Conservation (phyloP, 2,888 invertebrate species). For the Mesopsocus fuscifrons region DNA sequence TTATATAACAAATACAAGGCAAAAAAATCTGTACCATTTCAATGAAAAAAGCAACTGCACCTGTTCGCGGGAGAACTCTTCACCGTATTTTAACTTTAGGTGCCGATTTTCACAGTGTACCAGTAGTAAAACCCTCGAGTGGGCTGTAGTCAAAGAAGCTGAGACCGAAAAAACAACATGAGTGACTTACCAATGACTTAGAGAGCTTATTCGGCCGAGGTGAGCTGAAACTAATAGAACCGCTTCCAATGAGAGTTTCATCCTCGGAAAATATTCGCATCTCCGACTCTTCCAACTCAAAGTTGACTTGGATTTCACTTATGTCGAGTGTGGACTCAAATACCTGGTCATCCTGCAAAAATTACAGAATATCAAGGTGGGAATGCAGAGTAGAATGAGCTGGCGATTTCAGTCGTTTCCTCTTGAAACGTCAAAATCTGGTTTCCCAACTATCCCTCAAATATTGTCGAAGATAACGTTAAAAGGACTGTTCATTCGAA, state of each 20-base stretch:
- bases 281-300: slow-evolving; percentile 69
- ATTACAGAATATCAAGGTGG: neutral
- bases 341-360: slow-evolving; percentile 11
- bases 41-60: slow-evolving; percentile 9
- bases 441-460: too few relatives aligned
- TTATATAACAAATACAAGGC: slow-evolving; percentile 22
- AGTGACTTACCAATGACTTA: slow-evolving; percentile 10
- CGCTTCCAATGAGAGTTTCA: slow-evolving; percentile 37
- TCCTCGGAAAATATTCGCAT: slow-evolving; percentile 80
- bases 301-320: slow-evolving; percentile 65
- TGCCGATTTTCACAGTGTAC: too few relatives aligned
- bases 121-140: too few relatives aligned
- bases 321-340: slow-evolving; percentile 36
- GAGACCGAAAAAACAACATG: too few relatives aligned
- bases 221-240: slow-evolving; percentile 15
- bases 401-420: neutral
- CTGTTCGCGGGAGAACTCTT: neutral
- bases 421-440: neutral
- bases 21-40: slow-evolving; percentile 15
- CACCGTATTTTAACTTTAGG: too few relatives aligned
- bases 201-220: slow-evolving; percentile 10
- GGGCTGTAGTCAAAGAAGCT: too few relatives aligned
- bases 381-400: neutral
- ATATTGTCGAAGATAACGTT: too few relatives aligned
- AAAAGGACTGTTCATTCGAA: too few relatives aligned